Evolutionary conservation across 2,113 vertebrate species (phyloP).

Genomic region (Mionectes macconnelli): DNA sequence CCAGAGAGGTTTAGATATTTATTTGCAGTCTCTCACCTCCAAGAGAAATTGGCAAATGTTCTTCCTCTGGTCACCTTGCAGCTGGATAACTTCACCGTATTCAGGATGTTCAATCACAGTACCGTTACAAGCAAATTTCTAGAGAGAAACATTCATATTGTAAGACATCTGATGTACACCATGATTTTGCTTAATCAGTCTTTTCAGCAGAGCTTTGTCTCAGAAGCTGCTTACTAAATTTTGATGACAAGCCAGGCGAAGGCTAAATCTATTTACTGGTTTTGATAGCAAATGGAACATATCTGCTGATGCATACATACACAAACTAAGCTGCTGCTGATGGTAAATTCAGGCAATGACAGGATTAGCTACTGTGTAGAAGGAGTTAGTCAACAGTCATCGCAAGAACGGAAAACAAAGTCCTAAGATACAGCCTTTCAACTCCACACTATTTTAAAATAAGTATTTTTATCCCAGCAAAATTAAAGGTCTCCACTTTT

Average conservation of each 20-base stretch:
- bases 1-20: not conserved
- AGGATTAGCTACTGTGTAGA: not conserved
- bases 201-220: not conserved
- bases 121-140: constrained; percentile 88
- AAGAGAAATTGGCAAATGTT: constrained; percentile 86
- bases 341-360: not conserved
- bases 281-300: not conserved
- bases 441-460: not conserved
- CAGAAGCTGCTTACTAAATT: not conserved
- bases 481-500: not conserved
- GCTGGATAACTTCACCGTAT: constrained; percentile 87
- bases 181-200: not conserved
- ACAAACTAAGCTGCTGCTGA: not conserved
- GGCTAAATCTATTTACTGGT: not conserved
- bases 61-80: constrained; percentile 85
- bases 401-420: not conserved
- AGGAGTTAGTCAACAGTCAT: not conserved
- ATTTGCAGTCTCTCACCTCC: constrained; percentile 73
- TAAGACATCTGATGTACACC: not conserved
- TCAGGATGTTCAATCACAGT: constrained; percentile 87
- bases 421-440: not conserved
- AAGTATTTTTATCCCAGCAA: not conserved
- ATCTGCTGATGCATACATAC: not conserved
- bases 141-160: not conserved
- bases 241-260: not conserved